Conservation (phyloP, 2,113 vertebrate genomes). For the Eurypyga helias region DNA sequence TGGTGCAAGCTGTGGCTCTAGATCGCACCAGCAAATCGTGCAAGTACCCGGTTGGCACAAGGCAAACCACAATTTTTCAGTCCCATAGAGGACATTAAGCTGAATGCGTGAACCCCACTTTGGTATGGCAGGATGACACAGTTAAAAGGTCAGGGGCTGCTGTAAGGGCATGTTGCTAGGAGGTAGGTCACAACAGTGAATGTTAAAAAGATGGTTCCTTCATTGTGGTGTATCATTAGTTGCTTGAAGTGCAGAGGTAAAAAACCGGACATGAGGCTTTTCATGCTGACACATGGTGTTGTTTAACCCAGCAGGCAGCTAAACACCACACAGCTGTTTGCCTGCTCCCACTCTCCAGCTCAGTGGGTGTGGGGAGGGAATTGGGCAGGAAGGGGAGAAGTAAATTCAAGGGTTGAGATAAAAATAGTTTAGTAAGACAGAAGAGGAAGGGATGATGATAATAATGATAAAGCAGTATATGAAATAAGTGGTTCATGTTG, state of each 20-base stretch:
- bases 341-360: too few species aligned
- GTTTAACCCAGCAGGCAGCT: too few species aligned
- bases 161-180: neutral
- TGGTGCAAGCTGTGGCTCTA: neutral
- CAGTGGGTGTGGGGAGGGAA: too few species aligned
- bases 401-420: too few species aligned
- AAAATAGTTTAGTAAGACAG: too few species aligned
- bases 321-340: too few species aligned
- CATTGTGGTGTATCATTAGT: fast-evolving
- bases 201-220: neutral
- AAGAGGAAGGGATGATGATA: too few species aligned
- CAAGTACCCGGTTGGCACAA: neutral
- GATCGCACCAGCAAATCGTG: neutral
- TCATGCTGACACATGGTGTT: neutral
- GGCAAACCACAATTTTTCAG: neutral
- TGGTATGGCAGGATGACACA: neutral
- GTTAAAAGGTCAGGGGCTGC: neutral
- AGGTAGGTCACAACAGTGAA: neutral
- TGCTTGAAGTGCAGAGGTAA: neutral
- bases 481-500: too few species aligned
- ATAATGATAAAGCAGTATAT: too few species aligned
- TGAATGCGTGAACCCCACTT: neutral
- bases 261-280: neutral
- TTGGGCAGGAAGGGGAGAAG: too few species aligned
- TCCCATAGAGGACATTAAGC: neutral